Conservation (phyloP, 2,113 vertebrate genomes). For the Myotis brandtii region DNA sequence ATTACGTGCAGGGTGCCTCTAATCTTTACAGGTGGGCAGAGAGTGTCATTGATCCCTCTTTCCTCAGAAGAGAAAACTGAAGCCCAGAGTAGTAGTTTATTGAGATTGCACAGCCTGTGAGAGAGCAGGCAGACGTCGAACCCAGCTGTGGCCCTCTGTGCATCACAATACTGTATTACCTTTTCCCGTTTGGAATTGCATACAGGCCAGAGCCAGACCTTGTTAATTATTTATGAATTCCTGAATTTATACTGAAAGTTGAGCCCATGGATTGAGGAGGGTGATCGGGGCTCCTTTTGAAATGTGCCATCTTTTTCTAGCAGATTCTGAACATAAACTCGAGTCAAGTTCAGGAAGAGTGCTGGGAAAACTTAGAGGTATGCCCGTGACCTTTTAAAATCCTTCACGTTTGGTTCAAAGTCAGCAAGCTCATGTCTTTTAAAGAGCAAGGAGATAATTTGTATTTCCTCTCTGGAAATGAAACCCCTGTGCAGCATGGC, state of each 20-base stretch:
- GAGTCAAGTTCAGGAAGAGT: constrained; percentile 93
- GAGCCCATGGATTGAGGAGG: not conserved
- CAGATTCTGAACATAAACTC: constrained; percentile 91
- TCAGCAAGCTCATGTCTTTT: constrained; percentile 47
- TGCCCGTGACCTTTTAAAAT: constrained; percentile 66
- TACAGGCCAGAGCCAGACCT: not conserved
- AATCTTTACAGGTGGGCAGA: not conserved
- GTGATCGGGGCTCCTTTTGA: constrained; percentile 57
- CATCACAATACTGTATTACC: not conserved
- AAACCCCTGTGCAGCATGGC: not conserved
- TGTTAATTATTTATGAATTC: not conserved
- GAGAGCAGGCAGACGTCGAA: not conserved
- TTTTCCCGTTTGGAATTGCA: not conserved
- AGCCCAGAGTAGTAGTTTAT: not conserved
- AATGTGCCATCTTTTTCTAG: constrained; percentile 85
- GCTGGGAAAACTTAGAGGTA: constrained; percentile 95
- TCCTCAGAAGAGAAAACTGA: not conserved
- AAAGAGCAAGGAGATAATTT: constrained; percentile 42
- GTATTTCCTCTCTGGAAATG: constrained; percentile 24
- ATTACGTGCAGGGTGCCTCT: not conserved
- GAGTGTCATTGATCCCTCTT: not conserved
- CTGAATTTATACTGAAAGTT: constrained; percentile 43
- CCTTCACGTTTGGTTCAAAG: constrained; percentile 17
- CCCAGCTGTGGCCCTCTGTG: not conserved
- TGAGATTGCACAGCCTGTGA: not conserved